phyloP scores from a whole-genome alignment of 2,797 vertebrate species.

The Manis pentadactyla region DNA sequence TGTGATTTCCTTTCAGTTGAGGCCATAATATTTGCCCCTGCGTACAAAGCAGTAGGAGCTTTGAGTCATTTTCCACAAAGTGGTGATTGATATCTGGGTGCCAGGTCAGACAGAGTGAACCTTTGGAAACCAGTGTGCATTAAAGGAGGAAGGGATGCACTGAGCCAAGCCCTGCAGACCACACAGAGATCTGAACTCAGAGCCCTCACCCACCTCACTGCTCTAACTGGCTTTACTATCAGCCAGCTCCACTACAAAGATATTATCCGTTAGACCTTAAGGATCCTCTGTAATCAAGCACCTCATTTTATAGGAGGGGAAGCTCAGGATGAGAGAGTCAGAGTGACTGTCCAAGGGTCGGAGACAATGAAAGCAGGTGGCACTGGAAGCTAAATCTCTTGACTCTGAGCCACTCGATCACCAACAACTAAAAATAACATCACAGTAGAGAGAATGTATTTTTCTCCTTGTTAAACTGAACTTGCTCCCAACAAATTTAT shows the following conservation, averaged over 20 bases:
- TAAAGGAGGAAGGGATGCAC: background rate
- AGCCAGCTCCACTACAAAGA: background rate
- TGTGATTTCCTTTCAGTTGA: background rate
- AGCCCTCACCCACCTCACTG: background rate
- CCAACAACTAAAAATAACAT: background rate
- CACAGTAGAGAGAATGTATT: background rate
- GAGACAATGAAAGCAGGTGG: background rate
- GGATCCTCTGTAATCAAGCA: background rate
- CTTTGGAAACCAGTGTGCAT: background rate
- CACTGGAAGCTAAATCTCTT: background rate
- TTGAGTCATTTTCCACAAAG: background rate
- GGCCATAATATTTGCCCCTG: background rate
- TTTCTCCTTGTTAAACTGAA: constrained; percentile 7
- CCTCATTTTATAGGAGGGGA: background rate
- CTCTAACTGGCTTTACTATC: background rate
- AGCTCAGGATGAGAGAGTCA: background rate
- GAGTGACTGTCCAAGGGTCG: background rate
- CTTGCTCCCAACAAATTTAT: background rate
- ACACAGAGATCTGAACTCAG: background rate
- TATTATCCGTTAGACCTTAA: background rate
- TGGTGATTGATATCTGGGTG: background rate
- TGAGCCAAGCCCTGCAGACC: background rate
- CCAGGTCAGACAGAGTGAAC: background rate
- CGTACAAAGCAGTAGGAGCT: background rate
- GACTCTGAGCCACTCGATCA: background rate